Evolutionary conservation across 2,797 vertebrate genomes (phyloP).

Genomic region (Betta splendens): DNA sequence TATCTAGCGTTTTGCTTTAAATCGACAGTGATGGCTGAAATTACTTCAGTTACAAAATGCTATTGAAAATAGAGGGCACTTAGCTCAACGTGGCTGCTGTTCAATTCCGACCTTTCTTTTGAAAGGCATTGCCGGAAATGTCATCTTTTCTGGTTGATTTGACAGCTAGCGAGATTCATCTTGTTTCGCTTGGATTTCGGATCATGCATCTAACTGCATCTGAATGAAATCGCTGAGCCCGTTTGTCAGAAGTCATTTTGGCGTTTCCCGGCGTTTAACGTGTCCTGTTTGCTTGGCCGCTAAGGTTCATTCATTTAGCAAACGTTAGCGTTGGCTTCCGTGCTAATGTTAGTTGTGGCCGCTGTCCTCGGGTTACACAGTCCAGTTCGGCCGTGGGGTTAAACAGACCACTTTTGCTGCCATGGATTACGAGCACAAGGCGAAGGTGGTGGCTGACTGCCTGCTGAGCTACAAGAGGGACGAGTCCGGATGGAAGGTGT

Average conservation of each 20-base stretch:
- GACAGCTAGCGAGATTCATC: not conserved
- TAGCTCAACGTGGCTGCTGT: too few species aligned
- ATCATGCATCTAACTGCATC: not conserved
- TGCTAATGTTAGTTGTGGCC: too few species aligned
- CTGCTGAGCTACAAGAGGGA: conserved; percentile 84
- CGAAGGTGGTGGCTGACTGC: conserved; percentile 78
- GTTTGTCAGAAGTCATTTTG: too few species aligned
- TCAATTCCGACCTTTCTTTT: not conserved
- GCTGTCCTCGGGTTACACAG: too few species aligned
- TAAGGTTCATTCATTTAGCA: conserved; percentile 60
- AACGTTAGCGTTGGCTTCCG: conserved; percentile 52
- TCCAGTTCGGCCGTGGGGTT: too few species aligned
- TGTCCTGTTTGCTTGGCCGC: too few species aligned
- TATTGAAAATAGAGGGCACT: too few species aligned
- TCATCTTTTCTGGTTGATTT: not conserved
- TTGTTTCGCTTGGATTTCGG: not conserved
- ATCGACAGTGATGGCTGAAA: too few species aligned
- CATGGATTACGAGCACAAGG: conserved; percentile 77
- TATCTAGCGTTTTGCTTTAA: not conserved
- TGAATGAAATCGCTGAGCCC: not conserved
- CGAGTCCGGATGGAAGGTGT: conserved; percentile 85
- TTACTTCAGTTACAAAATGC: too few species aligned
- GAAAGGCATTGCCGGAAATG: conserved; percentile 22
- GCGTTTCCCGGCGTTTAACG: rapidly evolving
- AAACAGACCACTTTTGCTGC: not conserved